These are phyloP conservation scores for Apogon talboti DNA, from an alignment of 2,797 vertebrate species.

Conservation along the genomic window DNA sequence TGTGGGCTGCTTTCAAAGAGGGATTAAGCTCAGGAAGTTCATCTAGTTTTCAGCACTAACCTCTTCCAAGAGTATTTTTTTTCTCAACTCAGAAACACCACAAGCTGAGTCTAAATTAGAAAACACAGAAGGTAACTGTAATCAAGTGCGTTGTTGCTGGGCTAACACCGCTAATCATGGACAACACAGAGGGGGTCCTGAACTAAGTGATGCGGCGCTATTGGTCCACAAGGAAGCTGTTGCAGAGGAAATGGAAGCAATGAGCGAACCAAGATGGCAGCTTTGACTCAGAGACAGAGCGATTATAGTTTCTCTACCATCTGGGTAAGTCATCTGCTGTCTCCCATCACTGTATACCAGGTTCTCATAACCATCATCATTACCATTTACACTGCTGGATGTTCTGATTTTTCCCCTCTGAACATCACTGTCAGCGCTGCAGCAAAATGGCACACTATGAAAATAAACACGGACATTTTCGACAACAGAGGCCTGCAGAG, in stretches of 20 bases:
- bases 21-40: constrained; percentile 44
- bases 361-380: constrained; percentile 66
- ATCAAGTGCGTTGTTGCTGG: constrained; percentile 43
- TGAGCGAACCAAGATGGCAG: constrained; percentile 57
- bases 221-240: constrained; percentile 50
- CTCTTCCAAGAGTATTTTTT: constrained; percentile 1
- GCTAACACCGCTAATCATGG: constrained; percentile 60
- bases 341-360: constrained; percentile 38
- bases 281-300: constrained; percentile 55
- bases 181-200: constrained; percentile 42
- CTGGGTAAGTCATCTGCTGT: constrained; percentile 75
- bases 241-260: constrained; percentile 50
- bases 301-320: constrained; percentile 67
- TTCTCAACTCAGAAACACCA: constrained; percentile 34
- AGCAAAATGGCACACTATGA: constrained; percentile 5
- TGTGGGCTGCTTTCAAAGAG: constrained; percentile 53
- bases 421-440: constrained; percentile 26
- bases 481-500: constrained; percentile 4
- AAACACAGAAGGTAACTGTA: constrained; percentile 67
- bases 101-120: constrained; percentile 67
- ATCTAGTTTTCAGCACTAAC: constrained; percentile 19
- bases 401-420: constrained; percentile 29
- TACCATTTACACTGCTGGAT: constrained; percentile 45
- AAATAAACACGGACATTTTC: constrained; percentile 11
- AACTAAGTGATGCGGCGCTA: constrained; percentile 15